Base-by-base conservation (phyloP, 1,140 invertebrate genomes). In the Diachasma alloeum region DNA sequence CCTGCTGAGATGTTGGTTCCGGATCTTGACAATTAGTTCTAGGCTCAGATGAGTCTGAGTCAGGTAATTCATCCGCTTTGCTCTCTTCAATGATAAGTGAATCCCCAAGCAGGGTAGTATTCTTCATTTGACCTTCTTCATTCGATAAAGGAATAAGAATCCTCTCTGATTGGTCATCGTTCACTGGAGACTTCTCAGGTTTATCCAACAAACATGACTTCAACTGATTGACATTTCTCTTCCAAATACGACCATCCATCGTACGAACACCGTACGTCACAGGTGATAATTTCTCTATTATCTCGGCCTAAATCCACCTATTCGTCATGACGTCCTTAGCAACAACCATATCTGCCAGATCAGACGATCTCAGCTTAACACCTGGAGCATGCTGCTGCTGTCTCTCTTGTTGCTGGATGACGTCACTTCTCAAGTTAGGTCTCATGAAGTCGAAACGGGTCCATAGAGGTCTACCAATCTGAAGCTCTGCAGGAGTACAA, bases 191-290 rank as follows among this genome's bases (percentile, higher is more conserved):
- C 17, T 5, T 19, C 19, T 10, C 19, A 10, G 22, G 10, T 5
- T 22, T 22, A 59, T 19, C 17, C 53, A 59, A 59, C 19, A 59
- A 22, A 59, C 19, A n/a, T n/a, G n/a, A 59, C 22, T 17, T 59
- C 53, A 80, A 19, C 74, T 80, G 79, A 72, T 80, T 74, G 10
- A 74, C 42, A 37, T 80, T 77, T 15, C 79, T 37, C 46, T 74
- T 76, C 79, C 79, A 80, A 13, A 46, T 68, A 5, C 71, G 17
- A 53, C 63, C 73, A 72, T 76, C 74, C 5, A 74, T 63, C 10
- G 78, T 67, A 13, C 22, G 13, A 6, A 78, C 72, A 0, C 36
- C 37, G 56, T 80, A 80, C 11, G 70, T 72, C 22, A 72, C 70
- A 11, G 70, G 70, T 26, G 70, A 36, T 0, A 26, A 36, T 56